phyloP scores from a whole-genome alignment of 2,113 vertebrate genomes.

The Sporophila hypoxantha region DNA sequence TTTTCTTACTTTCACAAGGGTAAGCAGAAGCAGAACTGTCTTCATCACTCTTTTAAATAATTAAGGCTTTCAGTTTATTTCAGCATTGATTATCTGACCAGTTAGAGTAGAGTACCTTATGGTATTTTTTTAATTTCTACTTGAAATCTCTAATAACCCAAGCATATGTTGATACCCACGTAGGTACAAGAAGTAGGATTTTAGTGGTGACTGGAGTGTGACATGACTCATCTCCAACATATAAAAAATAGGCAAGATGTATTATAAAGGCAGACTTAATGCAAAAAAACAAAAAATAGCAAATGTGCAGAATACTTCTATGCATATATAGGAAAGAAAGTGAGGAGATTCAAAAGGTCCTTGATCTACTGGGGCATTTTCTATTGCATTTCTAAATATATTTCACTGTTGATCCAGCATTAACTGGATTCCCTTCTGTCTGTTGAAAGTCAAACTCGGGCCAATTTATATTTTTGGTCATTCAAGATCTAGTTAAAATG shows the following conservation, averaged over 20 bases:
- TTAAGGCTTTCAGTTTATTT: slow-evolving; percentile 8
- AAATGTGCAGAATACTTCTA: background rate
- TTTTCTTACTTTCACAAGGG: background rate
- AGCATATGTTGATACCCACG: slow-evolving; percentile 10
- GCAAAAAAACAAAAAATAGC: background rate
- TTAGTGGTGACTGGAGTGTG: slow-evolving; percentile 36
- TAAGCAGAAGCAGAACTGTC: background rate
- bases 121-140: background rate
- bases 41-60: slow-evolving; percentile 39
- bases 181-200: slow-evolving; percentile 38
- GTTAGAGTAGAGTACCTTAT: background rate
- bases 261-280: slow-evolving; percentile 21
- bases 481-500: background rate
- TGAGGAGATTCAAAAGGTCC: background rate
- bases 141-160: slow-evolving; percentile 26
- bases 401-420: background rate
- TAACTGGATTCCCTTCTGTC: background rate
- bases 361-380: background rate
- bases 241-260: slow-evolving; percentile 8
- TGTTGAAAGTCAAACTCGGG: background rate
- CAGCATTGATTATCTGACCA: slow-evolving; percentile 22
- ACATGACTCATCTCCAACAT: slow-evolving; percentile 39
- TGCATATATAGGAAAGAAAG: background rate
- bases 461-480: background rate
- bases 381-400: background rate